Percentiles rank a stretch among this genome's conserved stretches.
Conservation (phyloP, 2,113 vertebrate genomes). For the Aix galericulata region DNA sequence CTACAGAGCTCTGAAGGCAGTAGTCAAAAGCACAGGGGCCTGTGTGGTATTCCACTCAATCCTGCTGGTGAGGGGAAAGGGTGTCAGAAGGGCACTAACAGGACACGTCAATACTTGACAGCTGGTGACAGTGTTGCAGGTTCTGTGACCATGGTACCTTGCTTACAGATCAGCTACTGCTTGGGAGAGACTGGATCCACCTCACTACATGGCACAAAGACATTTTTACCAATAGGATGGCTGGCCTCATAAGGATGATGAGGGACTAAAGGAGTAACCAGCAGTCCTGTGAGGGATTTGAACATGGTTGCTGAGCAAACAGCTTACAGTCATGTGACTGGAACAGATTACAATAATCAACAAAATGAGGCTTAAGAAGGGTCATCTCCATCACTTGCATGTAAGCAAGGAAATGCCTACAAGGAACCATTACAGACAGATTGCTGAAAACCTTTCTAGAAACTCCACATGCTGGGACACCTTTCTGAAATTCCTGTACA, state of each 20-base stretch:
- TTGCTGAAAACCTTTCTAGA: not conserved
- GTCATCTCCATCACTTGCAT: not conserved
- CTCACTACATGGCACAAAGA: not conserved
- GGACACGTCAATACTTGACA: not conserved
- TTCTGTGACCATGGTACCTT: not conserved
- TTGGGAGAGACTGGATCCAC: not conserved
- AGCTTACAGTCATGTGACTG: not conserved
- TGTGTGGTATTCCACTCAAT: not conserved
- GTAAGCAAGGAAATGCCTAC: not conserved
- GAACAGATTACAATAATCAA: not conserved
- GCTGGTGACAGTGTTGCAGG: not conserved
- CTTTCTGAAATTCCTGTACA: not conserved
- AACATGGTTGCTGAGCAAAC: not conserved
- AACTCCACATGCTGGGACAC: not conserved
- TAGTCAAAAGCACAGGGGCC: not conserved
- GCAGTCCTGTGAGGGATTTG: not conserved
- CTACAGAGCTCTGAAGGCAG: not conserved
- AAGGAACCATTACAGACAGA: not conserved
- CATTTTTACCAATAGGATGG: not conserved
- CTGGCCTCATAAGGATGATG: not conserved
- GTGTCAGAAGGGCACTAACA: not conserved
- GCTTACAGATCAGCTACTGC: not conserved
- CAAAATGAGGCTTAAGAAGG: not conserved
- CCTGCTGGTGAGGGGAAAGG: not conserved
- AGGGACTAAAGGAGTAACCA: not conserved